Evolutionary conservation across 1,140 invertebrate genomes (phyloP).

Genomic region (Eumaeus atala): DNA sequence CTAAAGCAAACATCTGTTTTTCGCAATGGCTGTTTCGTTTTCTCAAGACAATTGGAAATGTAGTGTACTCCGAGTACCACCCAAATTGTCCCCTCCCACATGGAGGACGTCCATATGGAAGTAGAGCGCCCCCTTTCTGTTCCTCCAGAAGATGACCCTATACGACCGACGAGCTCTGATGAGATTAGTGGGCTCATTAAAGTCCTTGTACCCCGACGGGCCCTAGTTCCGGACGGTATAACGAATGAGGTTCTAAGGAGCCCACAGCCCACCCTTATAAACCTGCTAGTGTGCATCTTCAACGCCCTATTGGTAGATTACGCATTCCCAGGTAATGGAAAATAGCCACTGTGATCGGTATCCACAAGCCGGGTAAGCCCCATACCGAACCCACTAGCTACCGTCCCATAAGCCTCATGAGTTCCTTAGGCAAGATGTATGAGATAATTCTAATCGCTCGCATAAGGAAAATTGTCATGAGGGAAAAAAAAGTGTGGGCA

Average conservation of each 20-base stretch:
- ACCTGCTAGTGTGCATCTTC: background rate
- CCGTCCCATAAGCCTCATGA: slow-evolving; percentile 7
- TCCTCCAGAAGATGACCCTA: background rate
- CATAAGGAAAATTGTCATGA: background rate
- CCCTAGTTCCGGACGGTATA: background rate
- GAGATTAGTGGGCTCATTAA: background rate
- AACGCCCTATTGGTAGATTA: background rate
- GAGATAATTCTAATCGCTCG: slow-evolving; percentile 1
- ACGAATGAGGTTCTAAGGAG: background rate
- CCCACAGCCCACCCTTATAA: background rate
- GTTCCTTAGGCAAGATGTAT: slow-evolving; percentile 6
- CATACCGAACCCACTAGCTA: slow-evolving; percentile 11
- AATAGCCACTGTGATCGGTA: slow-evolving; percentile 6
- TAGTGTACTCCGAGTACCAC: background rate
- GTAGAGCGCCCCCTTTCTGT: background rate
- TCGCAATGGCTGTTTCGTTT: too few species aligned
- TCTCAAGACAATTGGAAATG: too few species aligned
- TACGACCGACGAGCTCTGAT: background rate
- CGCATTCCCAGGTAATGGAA: background rate
- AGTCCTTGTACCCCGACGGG: background rate
- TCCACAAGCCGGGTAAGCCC: slow-evolving; percentile 10
- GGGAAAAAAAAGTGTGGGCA: slow-evolving; percentile 9
- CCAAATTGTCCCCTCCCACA: background rate
- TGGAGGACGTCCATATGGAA: slow-evolving; percentile 1
- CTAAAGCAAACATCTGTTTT: too few species aligned